Evolutionary conservation across 2,888 invertebrate genomes (phyloP), one percentile per base, ranked within the genome.

Genomic region (Pelosia muscerda): DNA sequence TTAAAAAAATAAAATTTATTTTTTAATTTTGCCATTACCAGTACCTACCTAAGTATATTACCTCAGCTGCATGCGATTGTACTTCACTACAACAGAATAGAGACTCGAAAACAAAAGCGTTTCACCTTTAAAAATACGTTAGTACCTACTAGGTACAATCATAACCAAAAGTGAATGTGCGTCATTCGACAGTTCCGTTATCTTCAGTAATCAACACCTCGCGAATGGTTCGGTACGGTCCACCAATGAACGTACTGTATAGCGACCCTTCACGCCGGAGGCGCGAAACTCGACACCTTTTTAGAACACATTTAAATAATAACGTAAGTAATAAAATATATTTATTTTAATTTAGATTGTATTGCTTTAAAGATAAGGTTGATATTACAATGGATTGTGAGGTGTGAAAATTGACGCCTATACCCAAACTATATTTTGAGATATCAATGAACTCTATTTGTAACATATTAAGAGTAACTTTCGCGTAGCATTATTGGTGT

Each of bases 371-470:
- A 0, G 0, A 67, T 78, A 92, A 63, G 72, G 86, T 76, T 68
- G 22, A 80, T 57, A 79, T 73, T 88, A 0, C 4, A 28, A 61
- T 81, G 78, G 2, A 8, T 2, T 0, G 22, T 22, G 64, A 94
- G 94, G 94, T 94, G 94, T 94, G 94, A 94, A 94, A 94, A 92
- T 91, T 94, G 86, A 94, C 94, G 93, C 94, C 92, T 93, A 83
- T 90, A 86, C 81, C 78, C 78, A 76, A 85, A 85, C 77, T 76
- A 77, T 78, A 81, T 81, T 69, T 65, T 72, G 55, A 71, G 65
- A 55, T 71, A 49, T 58, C n/a, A 72, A 78, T 79, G 68, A 66
- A 81, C 88, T 83, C 74, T 90, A 85, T 49, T 0, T 0, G 0
- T 42, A 11, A 59, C 0, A 22, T 0, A 0, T 61, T 84, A 90